A percentile compares a stretch with the other conserved stretches of the same genome.
phyloP scores from a whole-genome alignment of 2,113 vertebrate genomes.

The Dolichallabes microphthalmus region DNA sequence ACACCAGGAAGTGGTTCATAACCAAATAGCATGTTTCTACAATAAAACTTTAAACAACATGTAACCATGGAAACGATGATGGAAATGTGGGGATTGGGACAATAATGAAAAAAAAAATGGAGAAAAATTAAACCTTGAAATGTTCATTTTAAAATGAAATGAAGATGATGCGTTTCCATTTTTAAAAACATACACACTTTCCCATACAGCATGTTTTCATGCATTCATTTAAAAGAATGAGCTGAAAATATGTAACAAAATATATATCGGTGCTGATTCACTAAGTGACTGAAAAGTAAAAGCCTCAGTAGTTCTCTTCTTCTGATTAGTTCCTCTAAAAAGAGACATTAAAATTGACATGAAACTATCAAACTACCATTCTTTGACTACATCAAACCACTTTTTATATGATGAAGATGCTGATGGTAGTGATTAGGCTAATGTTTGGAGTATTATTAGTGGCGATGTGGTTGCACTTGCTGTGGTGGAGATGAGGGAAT shows the following conservation, averaged over 20 bases:
- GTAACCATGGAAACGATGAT: background rate
- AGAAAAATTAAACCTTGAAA: background rate
- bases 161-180: background rate
- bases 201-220: background rate
- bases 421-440: slow-evolving; percentile 54
- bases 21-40: background rate
- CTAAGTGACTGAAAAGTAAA: slow-evolving; percentile 28
- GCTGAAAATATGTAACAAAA: background rate
- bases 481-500: slow-evolving; percentile 38
- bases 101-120: background rate
- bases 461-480: slow-evolving; percentile 45
- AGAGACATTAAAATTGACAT: slow-evolving; percentile 43
- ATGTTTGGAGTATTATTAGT: slow-evolving; percentile 54
- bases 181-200: background rate
- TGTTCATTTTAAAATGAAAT: background rate
- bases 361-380: slow-evolving; percentile 38
- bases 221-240: background rate
- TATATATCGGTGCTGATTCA: too few species aligned
- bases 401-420: slow-evolving; percentile 41
- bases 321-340: slow-evolving; percentile 8
- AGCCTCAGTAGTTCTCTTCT: slow-evolving; percentile 1
- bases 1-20: background rate
- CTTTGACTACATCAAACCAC: slow-evolving; percentile 19
- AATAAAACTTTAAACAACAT: background rate
- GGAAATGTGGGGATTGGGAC: background rate